A percentile compares a stretch with the other conserved stretches of the same genome.
These are phyloP conservation scores for Elysia crispata DNA, from an alignment of 2,888 invertebrate species.

Conservation along the genomic window DNA sequence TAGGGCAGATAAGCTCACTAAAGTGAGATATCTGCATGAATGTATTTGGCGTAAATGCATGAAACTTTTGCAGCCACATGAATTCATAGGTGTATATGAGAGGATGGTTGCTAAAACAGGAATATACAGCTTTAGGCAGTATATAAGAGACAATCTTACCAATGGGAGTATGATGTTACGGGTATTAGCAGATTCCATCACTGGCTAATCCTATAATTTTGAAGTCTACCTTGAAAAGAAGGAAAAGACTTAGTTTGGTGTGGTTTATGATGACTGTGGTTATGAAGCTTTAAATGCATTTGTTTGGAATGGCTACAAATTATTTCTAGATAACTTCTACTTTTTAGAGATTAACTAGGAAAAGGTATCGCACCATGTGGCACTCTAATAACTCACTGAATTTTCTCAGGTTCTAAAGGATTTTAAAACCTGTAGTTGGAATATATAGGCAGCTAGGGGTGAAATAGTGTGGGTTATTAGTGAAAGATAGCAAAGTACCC, in stretches of 20 bases:
- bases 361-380: too few relatives aligned
- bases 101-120: constrained; percentile 23
- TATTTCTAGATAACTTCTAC: not conserved
- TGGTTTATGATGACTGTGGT: not conserved
- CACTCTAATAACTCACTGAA: too few relatives aligned
- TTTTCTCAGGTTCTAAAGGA: too few relatives aligned
- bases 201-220: constrained; percentile 5
- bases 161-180: not conserved
- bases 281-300: not conserved
- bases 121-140: constrained; percentile 20
- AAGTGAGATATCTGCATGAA: not conserved
- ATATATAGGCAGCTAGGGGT: too few relatives aligned
- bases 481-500: too few relatives aligned
- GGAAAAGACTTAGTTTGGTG: not conserved
- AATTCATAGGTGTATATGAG: constrained; percentile 12
- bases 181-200: constrained; percentile 26
- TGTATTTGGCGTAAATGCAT: not conserved
- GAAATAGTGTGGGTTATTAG: too few relatives aligned
- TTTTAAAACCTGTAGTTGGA: too few relatives aligned
- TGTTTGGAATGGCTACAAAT: not conserved
- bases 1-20: not conserved
- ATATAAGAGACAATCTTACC: not conserved
- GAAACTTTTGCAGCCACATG: not conserved
- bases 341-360: not conserved
- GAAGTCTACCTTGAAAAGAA: constrained; percentile 11